Evolutionary conservation across 2,113 vertebrate genomes (phyloP), one percentile per base, ranked within the genome.

Genomic region (Melanerpes formicivorus): DNA sequence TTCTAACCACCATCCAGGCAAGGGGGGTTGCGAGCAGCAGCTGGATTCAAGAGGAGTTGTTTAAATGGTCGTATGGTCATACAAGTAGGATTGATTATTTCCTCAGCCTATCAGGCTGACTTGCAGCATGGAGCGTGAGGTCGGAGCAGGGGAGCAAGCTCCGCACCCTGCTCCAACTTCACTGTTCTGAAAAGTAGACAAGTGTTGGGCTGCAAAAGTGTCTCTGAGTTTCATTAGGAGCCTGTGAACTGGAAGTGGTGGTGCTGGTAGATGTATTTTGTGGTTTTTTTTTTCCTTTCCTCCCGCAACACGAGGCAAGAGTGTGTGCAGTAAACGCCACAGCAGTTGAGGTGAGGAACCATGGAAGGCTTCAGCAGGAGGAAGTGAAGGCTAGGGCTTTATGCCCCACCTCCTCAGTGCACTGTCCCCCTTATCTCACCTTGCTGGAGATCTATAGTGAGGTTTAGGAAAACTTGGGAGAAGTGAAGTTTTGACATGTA

Each of bases 101-200:
- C 50, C 71, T 67, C 25, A 15, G 26, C 2, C 0, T 63, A 44
- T 19, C 8, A 37, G 32, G 34, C 30, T 4, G 25, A 30, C 34
- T 79, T 0, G 0, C 1, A 7, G 42, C 1, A 3, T 1, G 1
- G 42, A 40, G 17, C 3, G 0, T 8, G 27, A 42, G 77, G 18
- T 19, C 0, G 3, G 79, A 70, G 66, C 22, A 59, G 48, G 22
- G 72, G 75, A 71, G 60, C 34, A 42, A 82, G 54, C 55, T 60
- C 25, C 5, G 0, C 27, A 6, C 62, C 0, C 3, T 60, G 17
- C 34, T 79, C 63, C 14, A n/a, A 18, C 48, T 81, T 85, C 0
- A 3, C 62, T 52, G 37, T 65, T 84, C 62, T 55, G 55, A 71
- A 56, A 66, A 71, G 87, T 16, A 64, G 72, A 52, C 63, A 50